Evolutionary conservation across 2,797 vertebrate genomes (phyloP).

Genomic region (Microctenopoma stevenorrisi): DNA sequence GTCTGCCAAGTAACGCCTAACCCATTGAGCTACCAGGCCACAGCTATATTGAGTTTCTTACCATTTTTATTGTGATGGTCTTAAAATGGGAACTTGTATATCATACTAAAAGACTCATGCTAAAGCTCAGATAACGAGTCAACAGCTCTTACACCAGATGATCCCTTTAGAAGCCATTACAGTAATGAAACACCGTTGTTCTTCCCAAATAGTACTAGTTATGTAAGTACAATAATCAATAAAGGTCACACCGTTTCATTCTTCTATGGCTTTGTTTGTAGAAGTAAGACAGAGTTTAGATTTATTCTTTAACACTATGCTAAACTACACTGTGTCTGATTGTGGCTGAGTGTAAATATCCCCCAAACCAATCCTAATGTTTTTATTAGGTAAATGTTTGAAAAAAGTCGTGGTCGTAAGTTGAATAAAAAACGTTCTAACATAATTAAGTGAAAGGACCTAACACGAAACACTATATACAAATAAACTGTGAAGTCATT

Average conservation of each 20-base stretch:
- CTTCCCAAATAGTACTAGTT: background rate
- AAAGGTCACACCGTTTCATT: background rate
- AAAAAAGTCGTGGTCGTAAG: background rate
- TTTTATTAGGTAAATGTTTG: background rate
- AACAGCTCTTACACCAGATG: background rate
- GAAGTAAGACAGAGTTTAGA: background rate
- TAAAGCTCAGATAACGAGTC: background rate
- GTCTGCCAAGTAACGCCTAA: too few species aligned
- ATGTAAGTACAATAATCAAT: background rate
- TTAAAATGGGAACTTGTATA: too few species aligned
- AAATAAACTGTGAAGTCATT: conserved; percentile 12
- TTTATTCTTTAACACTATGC: background rate
- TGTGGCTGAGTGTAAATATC: background rate
- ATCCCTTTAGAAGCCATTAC: background rate
- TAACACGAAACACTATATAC: too few species aligned
- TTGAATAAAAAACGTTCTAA: background rate
- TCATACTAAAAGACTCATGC: background rate
- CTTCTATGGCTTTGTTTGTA: background rate
- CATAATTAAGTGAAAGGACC: too few species aligned
- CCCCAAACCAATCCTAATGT: background rate
- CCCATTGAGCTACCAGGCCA: too few species aligned
- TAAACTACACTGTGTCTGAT: background rate
- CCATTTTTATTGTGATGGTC: too few species aligned
- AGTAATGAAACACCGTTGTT: background rate
- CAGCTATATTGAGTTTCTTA: too few species aligned